phyloP scores from a whole-genome alignment of 2,113 vertebrate genomes.

The Hyla sarda region DNA sequence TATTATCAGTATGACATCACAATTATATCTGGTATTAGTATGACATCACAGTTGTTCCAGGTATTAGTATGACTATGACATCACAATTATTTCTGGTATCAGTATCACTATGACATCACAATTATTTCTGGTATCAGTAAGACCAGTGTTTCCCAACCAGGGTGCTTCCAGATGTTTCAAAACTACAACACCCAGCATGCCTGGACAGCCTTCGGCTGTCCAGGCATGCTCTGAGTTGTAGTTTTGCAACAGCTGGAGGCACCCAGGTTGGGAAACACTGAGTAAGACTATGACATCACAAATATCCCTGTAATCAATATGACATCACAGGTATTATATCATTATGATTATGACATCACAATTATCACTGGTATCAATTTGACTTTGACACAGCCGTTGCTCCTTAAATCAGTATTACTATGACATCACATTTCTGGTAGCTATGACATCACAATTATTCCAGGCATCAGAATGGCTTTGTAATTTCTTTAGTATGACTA shows the following conservation, averaged over 20 bases:
- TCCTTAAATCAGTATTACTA: not conserved
- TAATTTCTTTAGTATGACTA: too few relatives aligned
- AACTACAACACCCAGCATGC: too few relatives aligned
- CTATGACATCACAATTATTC: not conserved
- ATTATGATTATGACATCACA: not conserved
- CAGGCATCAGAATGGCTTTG: not conserved
- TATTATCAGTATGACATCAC: conserved; percentile 13
- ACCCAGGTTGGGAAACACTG: too few relatives aligned
- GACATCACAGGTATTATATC: not conserved
- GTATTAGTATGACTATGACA: not conserved
- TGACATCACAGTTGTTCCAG: not conserved
- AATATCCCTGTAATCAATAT: not conserved
- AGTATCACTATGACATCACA: conserved; percentile 1
- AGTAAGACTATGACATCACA: not conserved
- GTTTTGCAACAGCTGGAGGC: too few relatives aligned
- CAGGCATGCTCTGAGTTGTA: too few relatives aligned
- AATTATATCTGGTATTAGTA: not conserved
- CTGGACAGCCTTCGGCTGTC: too few relatives aligned
- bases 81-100: not conserved
- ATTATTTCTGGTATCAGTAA: not conserved
- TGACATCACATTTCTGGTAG: not conserved
- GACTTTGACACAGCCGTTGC: not conserved
- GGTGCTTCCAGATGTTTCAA: too few relatives aligned
- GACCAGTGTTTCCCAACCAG: too few relatives aligned
- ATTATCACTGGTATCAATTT: not conserved